A percentile compares a stretch with the other conserved stretches of the same genome.
Conservation (phyloP, 2,888 invertebrate species). For the Platerodrilus igneus region DNA sequence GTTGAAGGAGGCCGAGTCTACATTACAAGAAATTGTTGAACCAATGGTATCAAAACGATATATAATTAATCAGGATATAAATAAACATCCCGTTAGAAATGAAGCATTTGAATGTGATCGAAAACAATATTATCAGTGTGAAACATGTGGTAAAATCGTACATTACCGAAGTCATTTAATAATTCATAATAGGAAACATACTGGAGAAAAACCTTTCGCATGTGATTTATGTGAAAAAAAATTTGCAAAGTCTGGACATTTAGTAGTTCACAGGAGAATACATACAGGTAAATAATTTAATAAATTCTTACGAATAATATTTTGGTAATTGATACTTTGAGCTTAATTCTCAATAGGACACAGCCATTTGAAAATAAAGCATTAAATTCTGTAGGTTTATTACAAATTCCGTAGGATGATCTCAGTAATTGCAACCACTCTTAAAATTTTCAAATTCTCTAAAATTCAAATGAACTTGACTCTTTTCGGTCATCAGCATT, state of each 20-base stretch:
- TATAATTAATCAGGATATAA: background rate
- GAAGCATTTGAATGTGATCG: slow-evolving; percentile 5
- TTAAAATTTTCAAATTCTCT: too few species aligned
- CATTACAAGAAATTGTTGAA: background rate
- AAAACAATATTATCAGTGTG: slow-evolving; percentile 35
- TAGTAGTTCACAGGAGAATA: slow-evolving; percentile 34
- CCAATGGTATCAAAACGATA: background rate
- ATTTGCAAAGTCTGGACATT: slow-evolving; percentile 35
- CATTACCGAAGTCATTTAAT: slow-evolving; percentile 32
- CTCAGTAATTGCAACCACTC: too few species aligned
- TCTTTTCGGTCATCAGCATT: too few species aligned
- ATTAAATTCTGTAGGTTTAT: too few species aligned
- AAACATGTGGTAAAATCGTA: slow-evolving; percentile 34
- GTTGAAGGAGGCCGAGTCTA: background rate
- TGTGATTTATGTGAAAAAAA: slow-evolving; percentile 35
- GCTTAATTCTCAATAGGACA: too few species aligned
- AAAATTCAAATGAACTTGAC: too few species aligned
- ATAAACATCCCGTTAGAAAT: background rate
- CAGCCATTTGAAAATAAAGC: background rate
- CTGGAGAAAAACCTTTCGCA: slow-evolving; percentile 33
- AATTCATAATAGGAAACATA: slow-evolving; percentile 33
- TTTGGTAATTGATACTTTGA: too few species aligned
- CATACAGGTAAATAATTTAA: slow-evolving; percentile 33
- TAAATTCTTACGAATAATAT: background rate
- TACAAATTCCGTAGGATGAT: too few species aligned